Base-by-base conservation (phyloP, 2,888 invertebrate genomes). In the Thera britannica region DNA sequence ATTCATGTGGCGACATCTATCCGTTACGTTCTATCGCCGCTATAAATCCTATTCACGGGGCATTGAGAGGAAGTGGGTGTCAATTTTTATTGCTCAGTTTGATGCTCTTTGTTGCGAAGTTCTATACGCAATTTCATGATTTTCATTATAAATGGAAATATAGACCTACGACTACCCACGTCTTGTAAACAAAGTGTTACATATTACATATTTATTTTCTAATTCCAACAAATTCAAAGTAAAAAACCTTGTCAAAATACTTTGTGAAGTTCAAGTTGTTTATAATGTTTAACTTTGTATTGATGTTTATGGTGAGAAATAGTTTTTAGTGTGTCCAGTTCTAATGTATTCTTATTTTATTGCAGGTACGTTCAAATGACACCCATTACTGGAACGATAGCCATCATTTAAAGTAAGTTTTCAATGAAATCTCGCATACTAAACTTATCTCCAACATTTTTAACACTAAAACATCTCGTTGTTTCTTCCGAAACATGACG, bases 321-420 rank as follows among this genome's bases (percentile, higher is more conserved):
- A 35, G 4, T 34, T 23, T 46, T 36, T 7, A 23, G 38, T 65
- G 55, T 56, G 35, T 60, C 44, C n/a, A 65, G 63, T 59, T 65
- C 60, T 75, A 71, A 75, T 64, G 65, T 67, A 49, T n/a, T 71
- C 11, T 75, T 75, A 69, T 77, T 80, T 80, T 74, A 73, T 85
- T 83, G 52, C 84, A 86, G 86, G 86, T 86, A 86, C 72, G 82
- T 81, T 65, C 62, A 51, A 67, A 61, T 70, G 51, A 64, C 67
- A 58, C 49, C 51, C 52, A 72, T 67, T 64, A 63, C 63, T 58
- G 72, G 64, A 48, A 66, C 69, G 67, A 73, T 71, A 52, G 61
- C 55, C 71, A 67, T 62, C 61, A 68, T 72, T 75, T 75, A 74
- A 73, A 72, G 72, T 76, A 69, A 74, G 69, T 73, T 55, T 72